phyloP scores from a whole-genome alignment of 2,888 invertebrate genomes.

The Caenorhabditis sp. region DNA sequence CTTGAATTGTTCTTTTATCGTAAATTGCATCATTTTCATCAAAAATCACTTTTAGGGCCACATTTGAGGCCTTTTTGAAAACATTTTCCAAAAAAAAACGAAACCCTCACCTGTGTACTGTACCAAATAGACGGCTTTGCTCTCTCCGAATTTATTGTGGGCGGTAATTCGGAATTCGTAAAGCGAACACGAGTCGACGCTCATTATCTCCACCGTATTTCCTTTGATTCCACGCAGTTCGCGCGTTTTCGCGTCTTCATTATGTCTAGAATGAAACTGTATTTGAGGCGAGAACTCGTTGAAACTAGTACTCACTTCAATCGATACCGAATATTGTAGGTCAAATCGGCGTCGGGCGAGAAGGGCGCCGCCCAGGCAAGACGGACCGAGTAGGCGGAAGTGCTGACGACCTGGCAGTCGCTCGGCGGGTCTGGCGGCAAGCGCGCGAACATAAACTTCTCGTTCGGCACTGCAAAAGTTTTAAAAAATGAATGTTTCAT shows the following conservation, averaged over 20 bases:
- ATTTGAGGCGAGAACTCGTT: too few relatives aligned
- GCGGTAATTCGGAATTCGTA: constrained; percentile 78
- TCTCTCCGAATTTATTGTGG: constrained; percentile 76
- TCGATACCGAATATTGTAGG: constrained; percentile 70
- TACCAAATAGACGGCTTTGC: constrained; percentile 76
- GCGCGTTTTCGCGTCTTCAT: constrained; percentile 68
- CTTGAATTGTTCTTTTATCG: too few relatives aligned
- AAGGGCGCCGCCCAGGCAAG: constrained; percentile 78
- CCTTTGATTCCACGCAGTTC: constrained; percentile 71
- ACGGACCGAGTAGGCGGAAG: constrained; percentile 77
- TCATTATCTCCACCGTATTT: constrained; percentile 76
- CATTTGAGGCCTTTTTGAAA: too few relatives aligned
- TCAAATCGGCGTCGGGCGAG: constrained; percentile 72
- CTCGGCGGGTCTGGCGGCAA: constrained; percentile 77
- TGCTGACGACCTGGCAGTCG: constrained; percentile 77
- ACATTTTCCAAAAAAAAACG: not conserved
- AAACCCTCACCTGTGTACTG: constrained; percentile 74
- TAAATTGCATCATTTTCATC: too few relatives aligned
- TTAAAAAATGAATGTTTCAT: too few relatives aligned
- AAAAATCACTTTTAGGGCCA: too few relatives aligned
- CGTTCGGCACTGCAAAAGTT: constrained; percentile 74
- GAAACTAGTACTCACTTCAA: constrained; percentile 72
- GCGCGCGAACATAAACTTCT: constrained; percentile 78
- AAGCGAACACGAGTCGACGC: constrained; percentile 76
- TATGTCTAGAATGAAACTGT: constrained; percentile 66